Conservation (phyloP, 2,113 vertebrate genomes). For the Pseudorhombus dupliciocellatus region DNA sequence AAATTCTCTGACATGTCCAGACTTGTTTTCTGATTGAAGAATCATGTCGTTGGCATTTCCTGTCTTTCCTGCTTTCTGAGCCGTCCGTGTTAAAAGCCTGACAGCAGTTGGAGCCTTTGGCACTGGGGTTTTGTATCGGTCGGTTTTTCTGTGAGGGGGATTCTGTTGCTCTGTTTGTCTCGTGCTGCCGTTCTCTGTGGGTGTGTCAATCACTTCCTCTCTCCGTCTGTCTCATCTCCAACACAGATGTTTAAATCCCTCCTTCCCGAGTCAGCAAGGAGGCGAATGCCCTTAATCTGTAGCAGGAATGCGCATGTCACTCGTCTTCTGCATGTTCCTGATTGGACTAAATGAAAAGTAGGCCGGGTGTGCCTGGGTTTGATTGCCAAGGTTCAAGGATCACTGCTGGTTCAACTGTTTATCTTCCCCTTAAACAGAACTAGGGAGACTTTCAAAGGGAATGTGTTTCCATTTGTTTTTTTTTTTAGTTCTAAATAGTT, state of each 20-base stretch:
- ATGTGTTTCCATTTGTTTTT: neutral
- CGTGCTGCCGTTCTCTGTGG: conserved; percentile 3
- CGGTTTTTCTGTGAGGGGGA: conserved; percentile 2
- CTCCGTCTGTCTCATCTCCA: neutral
- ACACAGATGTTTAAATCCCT: conserved; percentile 40
- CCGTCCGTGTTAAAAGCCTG: neutral
- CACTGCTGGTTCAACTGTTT: conserved; percentile 11
- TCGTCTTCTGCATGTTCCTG: neutral
- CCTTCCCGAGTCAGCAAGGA: conserved; percentile 11
- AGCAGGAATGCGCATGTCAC: conserved; percentile 3
- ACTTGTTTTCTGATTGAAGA: conserved; percentile 60
- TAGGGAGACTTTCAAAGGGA: neutral
- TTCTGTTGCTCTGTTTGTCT: conserved; percentile 5
- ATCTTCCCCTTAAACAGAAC: conserved; percentile 8
- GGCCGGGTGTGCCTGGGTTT: conserved; percentile 4
- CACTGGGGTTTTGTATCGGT: neutral
- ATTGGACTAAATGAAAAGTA: conserved; percentile 7
- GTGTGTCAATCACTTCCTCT: conserved; percentile 2
- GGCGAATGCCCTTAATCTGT: conserved; percentile 37
- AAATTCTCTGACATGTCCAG: conserved; percentile 41
- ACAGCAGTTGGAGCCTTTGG: conserved; percentile 2
- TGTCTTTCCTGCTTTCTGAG: conserved; percentile 17
- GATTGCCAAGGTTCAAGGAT: conserved; percentile 30
- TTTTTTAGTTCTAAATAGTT: neutral
- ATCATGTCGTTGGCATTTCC: conserved; percentile 66